Evolutionary conservation across 2,797 vertebrate genomes (phyloP), one percentile per base, ranked within the genome.

Genomic region (Microctenopoma lineatum): DNA sequence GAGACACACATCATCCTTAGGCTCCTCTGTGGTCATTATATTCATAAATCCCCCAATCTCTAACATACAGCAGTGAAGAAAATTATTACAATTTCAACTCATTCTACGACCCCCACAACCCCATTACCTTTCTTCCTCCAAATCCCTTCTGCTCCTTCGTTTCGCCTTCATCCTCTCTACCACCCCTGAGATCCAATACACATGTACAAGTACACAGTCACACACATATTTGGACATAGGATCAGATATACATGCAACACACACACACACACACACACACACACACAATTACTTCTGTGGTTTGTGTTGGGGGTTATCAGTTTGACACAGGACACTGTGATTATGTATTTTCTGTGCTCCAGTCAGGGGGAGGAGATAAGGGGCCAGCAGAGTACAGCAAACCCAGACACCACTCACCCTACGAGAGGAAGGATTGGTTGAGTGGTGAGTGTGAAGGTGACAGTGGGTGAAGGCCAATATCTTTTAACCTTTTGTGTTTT

Each of bases 1-100:
- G 70, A 83, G 83, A 85, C 86, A 75, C 80, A 85, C 87, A 85
- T 87, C 89, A 76, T 89, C 86, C 87, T 73, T 53, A 44, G 90
- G 89, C 88, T 88, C 79, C 76, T 69, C 81, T 69, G 64, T 25
- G 56, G 85, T 91, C 83, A 90, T 91, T 90, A 90, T 88, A 87
- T 87, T 89, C 80, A 89, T 86, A 90, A 92, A 91, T 92, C 89
- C 90, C 68, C 80, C 88, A 92, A 91, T 91, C 88, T 92, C 81
- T 53, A 68, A 75, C 76, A 72, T 79, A 81, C 89, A 89, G 90
- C 80, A 85, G 77, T 75, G 84, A 85, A 81, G 83, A 87, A 91
- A 91, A 89, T 90, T 84, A 92, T 85, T 86, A 90, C 87, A 83
- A 87, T 89, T 86, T 82, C 41, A n/a, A 75, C 75, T 88, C 75